phyloP scores from a whole-genome alignment of 2,113 vertebrate genomes.

The Antennarius striatus region DNA sequence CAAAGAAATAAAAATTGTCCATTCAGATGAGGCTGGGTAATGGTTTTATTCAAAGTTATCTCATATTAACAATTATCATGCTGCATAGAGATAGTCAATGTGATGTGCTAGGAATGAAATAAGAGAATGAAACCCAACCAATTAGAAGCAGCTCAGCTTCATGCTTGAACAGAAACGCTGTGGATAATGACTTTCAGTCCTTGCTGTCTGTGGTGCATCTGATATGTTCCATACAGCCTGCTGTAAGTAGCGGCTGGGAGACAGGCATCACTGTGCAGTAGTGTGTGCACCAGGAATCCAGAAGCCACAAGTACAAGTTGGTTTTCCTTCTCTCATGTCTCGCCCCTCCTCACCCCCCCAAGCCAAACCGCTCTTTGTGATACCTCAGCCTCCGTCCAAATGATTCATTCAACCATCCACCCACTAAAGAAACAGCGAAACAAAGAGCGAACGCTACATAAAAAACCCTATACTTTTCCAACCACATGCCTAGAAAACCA shows the following conservation, averaged over 20 bases:
- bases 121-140: neutral
- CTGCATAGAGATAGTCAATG: no score
- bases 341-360: constrained; percentile 16
- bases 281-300: constrained; percentile 51
- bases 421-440: constrained; percentile 68
- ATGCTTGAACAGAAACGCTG: constrained; percentile 17
- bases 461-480: constrained; percentile 66
- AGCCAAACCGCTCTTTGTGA: constrained; percentile 67
- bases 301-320: constrained; percentile 71
- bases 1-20: no score
- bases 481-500: constrained; percentile 49
- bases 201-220: constrained; percentile 31
- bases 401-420: constrained; percentile 71
- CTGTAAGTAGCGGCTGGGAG: constrained; percentile 34
- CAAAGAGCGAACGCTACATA: constrained; percentile 62
- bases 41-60: neutral
- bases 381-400: constrained; percentile 64
- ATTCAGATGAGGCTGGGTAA: no score
- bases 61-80: neutral
- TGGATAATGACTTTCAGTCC: constrained; percentile 39
- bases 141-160: neutral
- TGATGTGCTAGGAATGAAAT: neutral
- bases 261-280: constrained; percentile 38
- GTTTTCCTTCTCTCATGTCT: constrained; percentile 56
- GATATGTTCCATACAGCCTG: constrained; percentile 38